Conservation (phyloP, 2,888 invertebrate genomes). For the Mythimna loreyi region DNA sequence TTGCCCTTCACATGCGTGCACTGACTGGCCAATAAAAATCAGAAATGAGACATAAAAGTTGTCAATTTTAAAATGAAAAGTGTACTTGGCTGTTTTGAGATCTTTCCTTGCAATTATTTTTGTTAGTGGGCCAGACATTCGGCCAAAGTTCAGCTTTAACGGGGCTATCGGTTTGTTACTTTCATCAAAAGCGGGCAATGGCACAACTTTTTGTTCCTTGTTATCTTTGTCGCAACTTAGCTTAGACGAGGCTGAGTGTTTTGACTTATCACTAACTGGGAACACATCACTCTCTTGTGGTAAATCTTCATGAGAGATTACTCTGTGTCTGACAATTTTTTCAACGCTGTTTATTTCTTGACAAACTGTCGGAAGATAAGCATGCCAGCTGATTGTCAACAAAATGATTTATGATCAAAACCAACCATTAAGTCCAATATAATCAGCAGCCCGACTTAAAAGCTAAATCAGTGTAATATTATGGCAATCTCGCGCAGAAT, state of each 20-base stretch:
- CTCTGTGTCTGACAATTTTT: background rate
- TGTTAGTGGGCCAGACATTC: background rate
- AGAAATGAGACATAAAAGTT: background rate
- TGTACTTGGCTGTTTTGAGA: background rate
- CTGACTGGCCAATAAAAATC: constrained; percentile 10
- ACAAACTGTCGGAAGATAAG: background rate
- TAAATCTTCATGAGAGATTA: background rate
- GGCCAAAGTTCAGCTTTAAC: background rate
- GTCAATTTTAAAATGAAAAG: constrained; percentile 6
- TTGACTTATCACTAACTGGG: background rate
- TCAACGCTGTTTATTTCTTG: background rate
- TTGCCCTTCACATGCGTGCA: constrained; percentile 36
- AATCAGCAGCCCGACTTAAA: constrained; percentile 26
- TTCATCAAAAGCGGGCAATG: too few relatives aligned
- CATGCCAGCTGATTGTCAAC: constrained; percentile 18
- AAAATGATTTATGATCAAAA: constrained; percentile 19
- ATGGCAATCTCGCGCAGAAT: constrained; percentile 58
- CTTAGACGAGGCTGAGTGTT: background rate
- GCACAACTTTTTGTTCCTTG: background rate
- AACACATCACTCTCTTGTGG: background rate
- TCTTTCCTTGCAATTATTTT: background rate
- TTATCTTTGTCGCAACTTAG: background rate
- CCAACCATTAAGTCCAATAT: constrained; percentile 22
- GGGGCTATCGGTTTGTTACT: background rate
- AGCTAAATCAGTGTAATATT: constrained; percentile 36